Conservation (phyloP, 2,888 invertebrate genomes). For the Myopa tessellatipennis region DNA sequence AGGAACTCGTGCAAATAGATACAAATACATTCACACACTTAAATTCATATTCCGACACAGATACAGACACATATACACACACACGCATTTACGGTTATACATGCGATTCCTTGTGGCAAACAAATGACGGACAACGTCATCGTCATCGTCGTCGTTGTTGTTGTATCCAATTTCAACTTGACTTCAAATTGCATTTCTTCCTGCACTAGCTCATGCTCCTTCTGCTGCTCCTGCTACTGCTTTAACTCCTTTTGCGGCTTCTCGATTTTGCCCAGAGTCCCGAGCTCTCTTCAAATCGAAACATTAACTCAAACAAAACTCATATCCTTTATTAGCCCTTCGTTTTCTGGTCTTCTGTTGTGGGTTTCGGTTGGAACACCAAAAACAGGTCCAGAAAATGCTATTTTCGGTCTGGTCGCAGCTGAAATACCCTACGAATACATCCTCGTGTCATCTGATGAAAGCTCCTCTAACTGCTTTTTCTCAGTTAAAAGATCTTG, state of each 20-base stretch:
- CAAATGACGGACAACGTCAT: slow-evolving; percentile 31
- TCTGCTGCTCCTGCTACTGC: too few species aligned
- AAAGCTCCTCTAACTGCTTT: too few species aligned
- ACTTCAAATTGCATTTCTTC: slow-evolving; percentile 13
- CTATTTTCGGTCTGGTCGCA: background rate
- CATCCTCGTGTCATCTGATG: too few species aligned
- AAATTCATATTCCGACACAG: background rate
- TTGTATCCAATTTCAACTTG: too few species aligned
- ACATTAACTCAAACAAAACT: slow-evolving; percentile 40
- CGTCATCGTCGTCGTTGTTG: background rate
- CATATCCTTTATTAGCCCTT: slow-evolving; percentile 41
- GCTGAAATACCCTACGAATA: too few species aligned
- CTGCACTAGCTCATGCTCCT: background rate
- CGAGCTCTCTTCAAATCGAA: slow-evolving; percentile 26
- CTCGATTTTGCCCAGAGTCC: too few species aligned
- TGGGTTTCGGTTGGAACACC: background rate
- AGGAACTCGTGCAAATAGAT: background rate
- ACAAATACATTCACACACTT: background rate
- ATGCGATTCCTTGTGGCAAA: slow-evolving; percentile 32
- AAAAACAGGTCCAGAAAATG: background rate
- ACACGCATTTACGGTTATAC: background rate
- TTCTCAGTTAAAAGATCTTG: background rate
- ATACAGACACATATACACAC: background rate
- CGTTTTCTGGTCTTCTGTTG: slow-evolving; percentile 17
- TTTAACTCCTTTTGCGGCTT: background rate